Percentiles rank a stretch among this genome's conserved stretches.
Conservation (phyloP, 2,888 invertebrate species). For the Papilio gigon region DNA sequence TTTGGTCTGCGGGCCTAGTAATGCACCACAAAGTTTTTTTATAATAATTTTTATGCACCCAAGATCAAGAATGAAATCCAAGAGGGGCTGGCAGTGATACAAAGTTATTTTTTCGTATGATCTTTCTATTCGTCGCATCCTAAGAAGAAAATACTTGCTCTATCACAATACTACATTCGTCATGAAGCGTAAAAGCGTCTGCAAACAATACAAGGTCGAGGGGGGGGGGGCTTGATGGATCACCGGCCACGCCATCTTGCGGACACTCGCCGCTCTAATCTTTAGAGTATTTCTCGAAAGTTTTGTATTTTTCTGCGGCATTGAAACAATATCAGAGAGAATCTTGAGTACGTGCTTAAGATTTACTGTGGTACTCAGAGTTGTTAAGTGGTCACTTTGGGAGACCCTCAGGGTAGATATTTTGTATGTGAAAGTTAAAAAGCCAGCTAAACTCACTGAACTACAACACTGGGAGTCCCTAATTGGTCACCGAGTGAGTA, state of each 20-base stretch:
- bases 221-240: slow-evolving; percentile 64
- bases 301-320: not conserved
- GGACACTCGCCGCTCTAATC: slow-evolving; percentile 35
- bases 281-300: slow-evolving; percentile 29
- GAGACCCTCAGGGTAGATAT: too few relatives aligned
- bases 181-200: not conserved
- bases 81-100: too few relatives aligned
- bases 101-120: not conserved
- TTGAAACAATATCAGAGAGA: not conserved
- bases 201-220: slow-evolving; percentile 44
- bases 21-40: too few relatives aligned
- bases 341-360: not conserved
- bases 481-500: too few relatives aligned
- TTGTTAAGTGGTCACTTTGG: too few relatives aligned
- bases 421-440: slow-evolving; percentile 20
- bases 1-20: too few relatives aligned
- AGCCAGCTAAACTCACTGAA: slow-evolving; percentile 6
- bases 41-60: too few relatives aligned
- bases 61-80: too few relatives aligned
- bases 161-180: slow-evolving; percentile 14
- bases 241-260: slow-evolving; percentile 42
- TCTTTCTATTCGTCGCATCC: not conserved
- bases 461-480: too few relatives aligned
- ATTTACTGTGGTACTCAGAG: not conserved
- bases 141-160: slow-evolving; percentile 23